Evolutionary conservation across 2,888 invertebrate genomes (phyloP).

Genomic region (Ectemnius continuus): DNA sequence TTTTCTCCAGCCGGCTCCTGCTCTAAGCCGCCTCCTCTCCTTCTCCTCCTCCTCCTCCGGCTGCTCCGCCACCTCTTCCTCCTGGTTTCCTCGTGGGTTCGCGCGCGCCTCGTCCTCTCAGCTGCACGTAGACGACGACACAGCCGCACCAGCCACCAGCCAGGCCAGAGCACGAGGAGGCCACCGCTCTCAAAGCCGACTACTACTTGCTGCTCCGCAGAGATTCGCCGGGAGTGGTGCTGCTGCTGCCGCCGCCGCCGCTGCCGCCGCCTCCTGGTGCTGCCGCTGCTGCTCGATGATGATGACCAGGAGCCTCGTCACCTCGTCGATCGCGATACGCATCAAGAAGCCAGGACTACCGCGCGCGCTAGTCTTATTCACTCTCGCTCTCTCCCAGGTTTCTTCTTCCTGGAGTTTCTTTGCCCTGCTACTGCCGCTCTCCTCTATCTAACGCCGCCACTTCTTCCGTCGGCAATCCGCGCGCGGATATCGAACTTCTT

Average conservation of each 20-base stretch:
- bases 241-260: too few relatives aligned
- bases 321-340: conserved; percentile 35
- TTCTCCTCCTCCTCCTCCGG: conserved; percentile 28
- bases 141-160: conserved; percentile 19
- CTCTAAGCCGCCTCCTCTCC: conserved; percentile 38
- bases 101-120: conserved; percentile 51
- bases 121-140: conserved; percentile 40
- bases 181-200: conserved; percentile 45
- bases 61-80: conserved; percentile 43
- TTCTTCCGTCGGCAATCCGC: not conserved
- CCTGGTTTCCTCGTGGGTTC: conserved; percentile 48
- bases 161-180: conserved; percentile 20
- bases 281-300: conserved; percentile 7
- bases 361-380: conserved; percentile 13
- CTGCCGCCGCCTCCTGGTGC: too few relatives aligned
- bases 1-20: conserved; percentile 31
- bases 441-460: not conserved
- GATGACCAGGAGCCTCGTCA: conserved; percentile 35
- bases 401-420: not conserved
- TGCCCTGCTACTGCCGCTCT: not conserved
- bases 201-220: conserved; percentile 21
- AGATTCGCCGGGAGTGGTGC: conserved; percentile 38
- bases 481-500: not conserved
- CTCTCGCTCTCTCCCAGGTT: conserved; percentile 16
- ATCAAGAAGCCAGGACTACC: conserved; percentile 36